A percentile compares a stretch with the other conserved stretches of the same genome.
phyloP scores from a whole-genome alignment of 2,113 vertebrate species.

The Probosciger aterrimus region DNA sequence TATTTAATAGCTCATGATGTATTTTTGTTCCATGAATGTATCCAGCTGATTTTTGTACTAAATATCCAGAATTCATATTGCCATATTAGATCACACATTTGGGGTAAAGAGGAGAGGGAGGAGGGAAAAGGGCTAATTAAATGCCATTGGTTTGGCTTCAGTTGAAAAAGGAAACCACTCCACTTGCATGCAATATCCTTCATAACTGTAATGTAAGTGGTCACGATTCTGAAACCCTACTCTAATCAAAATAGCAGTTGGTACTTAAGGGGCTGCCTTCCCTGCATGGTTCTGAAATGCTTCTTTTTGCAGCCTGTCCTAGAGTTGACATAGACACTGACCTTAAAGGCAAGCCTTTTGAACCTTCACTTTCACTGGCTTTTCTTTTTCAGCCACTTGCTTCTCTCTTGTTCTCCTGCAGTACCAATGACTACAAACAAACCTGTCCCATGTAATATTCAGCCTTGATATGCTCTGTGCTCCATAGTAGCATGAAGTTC shows the following conservation, averaged over 20 bases:
- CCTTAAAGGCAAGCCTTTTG: background rate
- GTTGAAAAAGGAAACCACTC: constrained; percentile 52
- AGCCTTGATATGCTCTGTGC: background rate
- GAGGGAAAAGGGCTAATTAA: background rate
- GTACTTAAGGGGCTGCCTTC: background rate
- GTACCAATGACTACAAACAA: background rate
- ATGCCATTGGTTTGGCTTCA: background rate
- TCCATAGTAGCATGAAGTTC: background rate
- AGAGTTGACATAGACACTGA: background rate
- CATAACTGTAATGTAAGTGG: background rate
- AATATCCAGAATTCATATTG: background rate
- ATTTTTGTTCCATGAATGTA: background rate
- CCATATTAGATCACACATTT: background rate
- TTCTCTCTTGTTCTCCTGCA: background rate
- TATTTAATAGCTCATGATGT: background rate
- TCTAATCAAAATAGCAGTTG: background rate
- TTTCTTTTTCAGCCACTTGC: background rate
- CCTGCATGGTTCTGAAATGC: background rate
- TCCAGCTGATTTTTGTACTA: background rate
- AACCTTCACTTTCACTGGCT: background rate
- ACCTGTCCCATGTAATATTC: background rate
- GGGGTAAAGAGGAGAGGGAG: background rate
- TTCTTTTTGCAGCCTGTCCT: background rate
- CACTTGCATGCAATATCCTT: constrained; percentile 44
- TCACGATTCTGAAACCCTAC: background rate